Evolutionary conservation across 2,797 vertebrate species (phyloP), one percentile per base, ranked within the genome.

Genomic region (Yasuhikotakia modesta): DNA sequence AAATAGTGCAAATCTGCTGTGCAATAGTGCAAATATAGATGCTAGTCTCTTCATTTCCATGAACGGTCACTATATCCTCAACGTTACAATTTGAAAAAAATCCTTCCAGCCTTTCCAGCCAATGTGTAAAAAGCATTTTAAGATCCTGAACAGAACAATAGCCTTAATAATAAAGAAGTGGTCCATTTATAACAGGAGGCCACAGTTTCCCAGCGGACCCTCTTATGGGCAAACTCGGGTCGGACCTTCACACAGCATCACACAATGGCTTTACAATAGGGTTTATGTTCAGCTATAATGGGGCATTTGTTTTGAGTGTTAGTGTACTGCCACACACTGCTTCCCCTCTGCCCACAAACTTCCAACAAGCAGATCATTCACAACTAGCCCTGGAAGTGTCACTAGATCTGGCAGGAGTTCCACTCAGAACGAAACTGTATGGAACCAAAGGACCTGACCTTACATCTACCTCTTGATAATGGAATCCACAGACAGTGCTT

Each of bases 231-330:
- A n/a, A 6, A 71, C 82, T 87, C 67, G 61, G 78, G 79, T 79
- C 81, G 61, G 67, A 48, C 70, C 60, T 82, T 81, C 69, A 55
- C 80, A 84, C 78, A 68, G 69, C 60, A 50, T 30, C 8, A 55
- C 68, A 79, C 78, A 78, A 71, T 30, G 17, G 43, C 55, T 55
- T 63, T 76, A 84, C 82, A 84, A 83, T 60, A 79, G 75, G 83
- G 73, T 72, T 85, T 85, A 82, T 84, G 78, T 85, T 84, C 73
- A 6, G 43, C 66, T 57, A 87, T 82, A 86, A 86, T 71, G 76
- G 79, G 69, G 64, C 53, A 55, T 74, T 83, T 86, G 84, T 86
- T 71, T 70, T 35, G 63, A 81, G 78, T 72, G 74, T 60, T 80
- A 86, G 82, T 78, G 81, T 81, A 84, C 69, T 53, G 64, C 76